Percentiles rank a stretch among this genome's conserved stretches.
Evolutionary conservation across 2,888 invertebrate species (phyloP).

Genomic region (Catocala sponsa): DNA sequence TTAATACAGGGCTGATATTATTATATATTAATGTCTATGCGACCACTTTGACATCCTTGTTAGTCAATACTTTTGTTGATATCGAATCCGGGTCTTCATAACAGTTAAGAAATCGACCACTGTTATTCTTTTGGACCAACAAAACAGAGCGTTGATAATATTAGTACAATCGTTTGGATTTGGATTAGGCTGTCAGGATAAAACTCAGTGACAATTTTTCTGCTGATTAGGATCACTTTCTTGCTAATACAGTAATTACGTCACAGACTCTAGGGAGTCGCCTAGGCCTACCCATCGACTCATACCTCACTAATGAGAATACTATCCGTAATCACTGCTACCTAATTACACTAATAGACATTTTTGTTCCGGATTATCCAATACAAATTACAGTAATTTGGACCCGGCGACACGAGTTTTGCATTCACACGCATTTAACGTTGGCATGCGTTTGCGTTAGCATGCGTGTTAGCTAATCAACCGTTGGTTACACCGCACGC

Average conservation of each 20-base stretch:
- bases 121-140: too few species aligned
- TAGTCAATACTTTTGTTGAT: too few species aligned
- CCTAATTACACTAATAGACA: slow-evolving; percentile 31
- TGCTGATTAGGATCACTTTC: not conserved
- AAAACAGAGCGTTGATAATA: too few species aligned
- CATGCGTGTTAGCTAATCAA: slow-evolving; percentile 32
- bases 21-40: too few species aligned
- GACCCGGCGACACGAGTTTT: slow-evolving; percentile 20
- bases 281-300: slow-evolving; percentile 5
- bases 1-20: too few species aligned
- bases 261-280: slow-evolving; percentile 7
- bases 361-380: slow-evolving; percentile 26
- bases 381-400: slow-evolving; percentile 26
- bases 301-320: slow-evolving; percentile 15
- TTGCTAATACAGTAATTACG: slow-evolving; percentile 9
- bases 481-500: slow-evolving; percentile 36
- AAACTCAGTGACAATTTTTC: not conserved
- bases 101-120: too few species aligned
- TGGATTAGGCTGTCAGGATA: too few species aligned
- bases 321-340: slow-evolving; percentile 13
- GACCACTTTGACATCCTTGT: too few species aligned
- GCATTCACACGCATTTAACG: slow-evolving; percentile 4
- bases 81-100: too few species aligned
- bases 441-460: slow-evolving; percentile 6
- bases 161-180: too few species aligned